Percentiles rank a stretch among this genome's conserved stretches.
Conservation (phyloP, 2,113 vertebrate genomes). For the Corythoichthys haematopterus region DNA sequence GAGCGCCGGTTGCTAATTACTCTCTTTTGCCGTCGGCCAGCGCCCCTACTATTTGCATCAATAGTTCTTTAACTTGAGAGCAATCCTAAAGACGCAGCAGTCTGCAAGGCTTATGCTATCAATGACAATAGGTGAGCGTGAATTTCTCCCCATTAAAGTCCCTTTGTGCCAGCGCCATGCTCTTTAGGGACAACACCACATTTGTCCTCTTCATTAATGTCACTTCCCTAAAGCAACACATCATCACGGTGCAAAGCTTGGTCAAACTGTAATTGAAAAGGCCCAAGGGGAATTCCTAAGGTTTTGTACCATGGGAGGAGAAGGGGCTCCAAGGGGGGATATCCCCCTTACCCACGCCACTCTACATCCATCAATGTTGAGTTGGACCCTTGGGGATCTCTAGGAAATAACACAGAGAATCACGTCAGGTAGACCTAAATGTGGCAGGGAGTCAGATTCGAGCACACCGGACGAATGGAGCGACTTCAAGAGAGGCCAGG, state of each 20-base stretch:
- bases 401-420: slow-evolving; percentile 22
- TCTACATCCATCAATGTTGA: slow-evolving; percentile 65
- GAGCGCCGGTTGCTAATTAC: slow-evolving; percentile 29
- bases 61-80: slow-evolving; percentile 29
- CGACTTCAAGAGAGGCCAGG: slow-evolving; percentile 61
- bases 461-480: slow-evolving; percentile 52
- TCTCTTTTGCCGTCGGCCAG: slow-evolving; percentile 29
- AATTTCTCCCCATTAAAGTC: slow-evolving; percentile 7
- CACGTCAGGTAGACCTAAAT: slow-evolving; percentile 41
- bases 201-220: slow-evolving; percentile 68
- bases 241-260: slow-evolving; percentile 58
- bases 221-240: slow-evolving; percentile 65
- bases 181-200: slow-evolving; percentile 61
- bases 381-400: slow-evolving; percentile 57
- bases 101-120: slow-evolving; percentile 15
- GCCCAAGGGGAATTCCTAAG: slow-evolving; percentile 66
- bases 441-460: slow-evolving; percentile 37
- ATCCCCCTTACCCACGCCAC: slow-evolving; percentile 32
- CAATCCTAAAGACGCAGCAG: slow-evolving; percentile 23
- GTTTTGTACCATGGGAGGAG: slow-evolving; percentile 35
- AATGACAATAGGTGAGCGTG: slow-evolving; percentile 10
- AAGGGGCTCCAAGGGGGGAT: not conserved
- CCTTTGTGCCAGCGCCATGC: slow-evolving; percentile 14
- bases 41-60: slow-evolving; percentile 31
- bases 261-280: slow-evolving; percentile 74